Percentiles rank a stretch among this genome's conserved stretches.
phyloP scores from a whole-genome alignment of 2,888 invertebrate genomes.

The Leptarthrus brevirostris region DNA sequence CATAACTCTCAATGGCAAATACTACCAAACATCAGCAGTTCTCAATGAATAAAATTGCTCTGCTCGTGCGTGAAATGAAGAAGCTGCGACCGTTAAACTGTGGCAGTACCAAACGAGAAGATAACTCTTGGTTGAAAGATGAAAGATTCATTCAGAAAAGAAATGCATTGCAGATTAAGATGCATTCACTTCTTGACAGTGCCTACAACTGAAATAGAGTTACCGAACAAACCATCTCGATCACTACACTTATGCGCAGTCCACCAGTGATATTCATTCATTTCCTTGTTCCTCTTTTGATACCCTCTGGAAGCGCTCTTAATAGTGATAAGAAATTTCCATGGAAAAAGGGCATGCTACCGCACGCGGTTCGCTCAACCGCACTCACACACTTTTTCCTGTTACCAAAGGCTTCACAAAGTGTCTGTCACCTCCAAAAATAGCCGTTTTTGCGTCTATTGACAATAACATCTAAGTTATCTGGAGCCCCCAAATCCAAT shows the following conservation, averaged over 20 bases:
- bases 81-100: no score
- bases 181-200: no score
- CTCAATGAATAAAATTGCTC: no score
- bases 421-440: conserved; percentile 30
- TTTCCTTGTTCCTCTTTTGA: conserved; percentile 46
- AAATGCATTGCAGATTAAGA: no score
- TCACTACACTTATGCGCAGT: conserved; percentile 9
- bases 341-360: conserved; percentile 32
- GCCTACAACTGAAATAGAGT: no score
- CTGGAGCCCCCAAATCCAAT: background rate
- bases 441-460: conserved; percentile 7
- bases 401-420: conserved; percentile 40
- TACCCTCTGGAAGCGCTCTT: conserved; percentile 38
- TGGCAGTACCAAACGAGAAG: no score
- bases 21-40: no score
- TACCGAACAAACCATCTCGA: no score
- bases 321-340: conserved; percentile 25
- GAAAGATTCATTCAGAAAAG: no score
- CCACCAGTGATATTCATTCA: conserved; percentile 29
- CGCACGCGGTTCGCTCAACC: background rate
- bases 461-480: conserved; percentile 20
- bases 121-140: no score
- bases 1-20: no score
- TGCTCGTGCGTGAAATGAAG: no score
- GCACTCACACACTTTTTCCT: conserved; percentile 23